Evolutionary conservation across 2,888 invertebrate genomes (phyloP), one percentile per base, ranked within the genome.

Genomic region (Drosophila histrio): DNA sequence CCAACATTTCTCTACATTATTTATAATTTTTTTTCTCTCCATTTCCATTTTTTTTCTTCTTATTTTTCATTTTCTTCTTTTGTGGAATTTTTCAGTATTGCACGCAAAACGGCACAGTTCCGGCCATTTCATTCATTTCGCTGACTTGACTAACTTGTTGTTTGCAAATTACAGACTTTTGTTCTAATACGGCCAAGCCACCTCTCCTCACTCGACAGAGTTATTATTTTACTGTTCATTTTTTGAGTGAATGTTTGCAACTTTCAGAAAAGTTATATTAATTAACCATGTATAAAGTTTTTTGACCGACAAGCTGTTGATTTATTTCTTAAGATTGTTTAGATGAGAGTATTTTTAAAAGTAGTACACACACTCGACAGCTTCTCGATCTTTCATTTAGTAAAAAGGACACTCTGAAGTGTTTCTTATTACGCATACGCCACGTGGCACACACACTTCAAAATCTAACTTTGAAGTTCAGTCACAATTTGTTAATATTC

Each of bases 51-150:
- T 28, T 54, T 57, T 19, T n/a, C n/a, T n/a, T n/a, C n/a, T n/a
- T n/a, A n/a, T n/a, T n/a, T n/a, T n/a, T n/a, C n/a, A n/a, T n/a
- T n/a, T 41, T 32, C n/a, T 62, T 53, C 44, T 43, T 15, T 54
- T 39, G 39, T 49, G 56, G 56, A 69, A 57, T 62, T 78, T 75
- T 77, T 67, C 57, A 68, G 76, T 67, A 28, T 69, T 79, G 67
- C 63, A 67, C 62, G 78, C 85, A 87, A 87, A 80, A 67, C 66
- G 67, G 72, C 85, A 63, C 62, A 84, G 60, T 84, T 87, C 87
- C 82, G 82, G 85, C 46, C 78, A 72, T 62, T 79, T n/a, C n/a
- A 85, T 78, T 81, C 85, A 84, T 84, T 84, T 84, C 71, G 76
- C 61, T 67, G 64, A 81, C 85, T 84, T 68, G 61, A 62, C 64